Evolutionary conservation across 2,888 invertebrate genomes (phyloP).

Genomic region (Calameuta idolon): DNA sequence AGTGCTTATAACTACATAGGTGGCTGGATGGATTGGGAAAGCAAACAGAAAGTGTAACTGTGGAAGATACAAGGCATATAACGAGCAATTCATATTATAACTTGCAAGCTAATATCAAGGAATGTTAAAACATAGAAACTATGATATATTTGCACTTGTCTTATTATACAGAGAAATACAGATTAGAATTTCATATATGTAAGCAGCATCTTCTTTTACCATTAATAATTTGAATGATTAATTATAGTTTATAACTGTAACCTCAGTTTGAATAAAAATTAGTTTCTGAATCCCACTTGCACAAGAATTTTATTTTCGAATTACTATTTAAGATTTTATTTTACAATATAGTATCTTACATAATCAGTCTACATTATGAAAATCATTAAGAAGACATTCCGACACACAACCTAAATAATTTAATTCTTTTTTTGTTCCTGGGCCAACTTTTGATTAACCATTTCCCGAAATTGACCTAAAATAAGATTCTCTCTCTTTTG

Average conservation of each 20-base stretch:
- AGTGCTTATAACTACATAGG: conserved; percentile 72
- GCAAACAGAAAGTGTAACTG: conserved; percentile 40
- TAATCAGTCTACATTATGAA: background rate
- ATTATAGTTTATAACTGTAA: no score
- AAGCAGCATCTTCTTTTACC: background rate
- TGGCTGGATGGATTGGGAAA: conserved; percentile 74
- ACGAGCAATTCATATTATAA: no score
- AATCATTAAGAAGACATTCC: background rate
- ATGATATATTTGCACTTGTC: background rate
- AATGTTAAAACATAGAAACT: background rate
- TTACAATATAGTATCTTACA: conserved; percentile 1
- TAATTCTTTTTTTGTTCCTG: conserved; percentile 69
- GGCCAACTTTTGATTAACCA: conserved; percentile 81
- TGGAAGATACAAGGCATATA: no score
- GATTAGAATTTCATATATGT: background rate
- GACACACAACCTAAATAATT: conserved; percentile 14
- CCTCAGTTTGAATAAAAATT: background rate
- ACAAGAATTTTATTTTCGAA: background rate
- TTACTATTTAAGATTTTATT: background rate
- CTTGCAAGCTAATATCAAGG: no score
- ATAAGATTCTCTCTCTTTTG: conserved; percentile 96
- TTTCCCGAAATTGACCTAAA: conserved; percentile 92
- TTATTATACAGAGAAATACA: conserved; percentile 9
- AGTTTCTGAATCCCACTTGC: background rate
- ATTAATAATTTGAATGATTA: background rate